These are phyloP conservation scores for Vandiemenella viatica DNA, from an alignment of 2,888 invertebrate genomes.

Conservation along the genomic window DNA sequence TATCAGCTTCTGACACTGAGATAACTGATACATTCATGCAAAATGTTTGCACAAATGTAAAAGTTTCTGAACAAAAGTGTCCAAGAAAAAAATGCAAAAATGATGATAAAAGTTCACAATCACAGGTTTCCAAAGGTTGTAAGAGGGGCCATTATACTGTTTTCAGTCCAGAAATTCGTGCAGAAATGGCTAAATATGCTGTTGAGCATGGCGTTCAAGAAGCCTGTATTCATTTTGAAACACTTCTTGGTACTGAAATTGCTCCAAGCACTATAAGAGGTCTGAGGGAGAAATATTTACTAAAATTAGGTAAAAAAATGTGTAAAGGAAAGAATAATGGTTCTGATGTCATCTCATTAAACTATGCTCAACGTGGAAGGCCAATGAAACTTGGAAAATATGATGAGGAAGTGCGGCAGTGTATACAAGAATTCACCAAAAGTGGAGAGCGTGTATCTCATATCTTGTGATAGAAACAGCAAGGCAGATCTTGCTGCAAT, in stretches of 20 bases:
- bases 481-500: constrained; percentile 25
- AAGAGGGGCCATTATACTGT: constrained; percentile 20
- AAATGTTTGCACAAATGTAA: too few species aligned
- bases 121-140: too few species aligned
- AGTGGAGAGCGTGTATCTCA: constrained; percentile 23
- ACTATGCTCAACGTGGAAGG: constrained; percentile 21
- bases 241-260: constrained; percentile 19
- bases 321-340: not conserved
- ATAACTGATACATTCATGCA: too few species aligned
- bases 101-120: too few species aligned
- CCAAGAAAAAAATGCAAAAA: too few species aligned
- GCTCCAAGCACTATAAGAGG: constrained; percentile 23
- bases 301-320: constrained; percentile 10
- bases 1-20: too few species aligned
- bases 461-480: constrained; percentile 26
- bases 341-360: constrained; percentile 19
- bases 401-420: constrained; percentile 22
- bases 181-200: constrained; percentile 21
- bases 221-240: constrained; percentile 20
- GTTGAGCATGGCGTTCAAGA: constrained; percentile 21
- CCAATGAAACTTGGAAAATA: constrained; percentile 23
- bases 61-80: too few species aligned
- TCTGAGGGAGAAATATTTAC: constrained; percentile 21
- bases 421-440: constrained; percentile 21
- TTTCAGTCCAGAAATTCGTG: constrained; percentile 21